A percentile compares a stretch with the other conserved stretches of the same genome.
Evolutionary conservation across 1,140 invertebrate genomes (phyloP).

Genomic region (Melitaea cinxia): DNA sequence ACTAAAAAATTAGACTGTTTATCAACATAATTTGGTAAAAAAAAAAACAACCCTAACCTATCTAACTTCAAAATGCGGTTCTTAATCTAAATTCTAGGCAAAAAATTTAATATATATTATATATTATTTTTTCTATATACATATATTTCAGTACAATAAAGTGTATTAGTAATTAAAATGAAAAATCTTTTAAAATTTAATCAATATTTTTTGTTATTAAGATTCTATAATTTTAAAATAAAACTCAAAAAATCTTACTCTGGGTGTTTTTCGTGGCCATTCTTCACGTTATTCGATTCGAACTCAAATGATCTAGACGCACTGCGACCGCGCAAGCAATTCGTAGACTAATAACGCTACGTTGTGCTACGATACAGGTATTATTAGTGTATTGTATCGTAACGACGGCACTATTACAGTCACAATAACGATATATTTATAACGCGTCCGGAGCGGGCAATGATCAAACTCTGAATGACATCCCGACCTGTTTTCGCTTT

Average conservation of each 20-base stretch:
- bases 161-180: no score
- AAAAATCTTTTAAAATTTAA: no score
- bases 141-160: no score
- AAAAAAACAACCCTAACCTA: no score
- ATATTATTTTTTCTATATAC: no score
- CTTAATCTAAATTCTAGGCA: no score
- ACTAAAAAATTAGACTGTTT: no score
- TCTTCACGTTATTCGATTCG: conserved; percentile 37
- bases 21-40: no score
- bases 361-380: conserved; percentile 54
- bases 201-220: no score
- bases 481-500: conserved; percentile 52
- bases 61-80: no score
- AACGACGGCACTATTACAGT: conserved; percentile 48
- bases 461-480: conserved; percentile 57
- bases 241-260: conserved; percentile 40
- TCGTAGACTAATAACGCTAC: conserved; percentile 65
- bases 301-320: conserved; percentile 30
- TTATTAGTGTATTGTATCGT: conserved; percentile 42
- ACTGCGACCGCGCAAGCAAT: conserved; percentile 43
- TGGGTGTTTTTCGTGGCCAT: conserved; percentile 56
- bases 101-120: no score
- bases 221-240: no score
- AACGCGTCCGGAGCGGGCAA: conserved; percentile 54
- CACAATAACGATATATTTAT: conserved; percentile 33